These are phyloP conservation scores for Rhynchotus rufescens DNA, from an alignment of 2,797 vertebrate species.

Conservation along the genomic window DNA sequence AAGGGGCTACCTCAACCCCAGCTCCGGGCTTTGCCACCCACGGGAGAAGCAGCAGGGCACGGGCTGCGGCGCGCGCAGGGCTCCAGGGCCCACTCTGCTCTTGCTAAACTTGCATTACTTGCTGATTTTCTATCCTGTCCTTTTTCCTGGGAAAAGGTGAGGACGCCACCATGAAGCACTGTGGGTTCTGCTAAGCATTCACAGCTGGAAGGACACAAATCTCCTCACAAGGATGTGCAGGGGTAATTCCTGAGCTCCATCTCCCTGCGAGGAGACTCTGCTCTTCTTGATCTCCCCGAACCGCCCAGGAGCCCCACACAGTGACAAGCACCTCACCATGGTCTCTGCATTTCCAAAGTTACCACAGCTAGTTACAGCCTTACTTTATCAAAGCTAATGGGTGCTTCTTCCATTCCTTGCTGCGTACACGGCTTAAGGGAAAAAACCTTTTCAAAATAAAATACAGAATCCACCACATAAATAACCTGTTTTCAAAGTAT, in stretches of 20 bases:
- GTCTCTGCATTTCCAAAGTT: not conserved
- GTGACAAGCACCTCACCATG: not conserved
- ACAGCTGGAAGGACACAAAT: not conserved
- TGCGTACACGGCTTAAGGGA: not conserved
- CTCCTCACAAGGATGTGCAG: not conserved
- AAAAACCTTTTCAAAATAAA: not conserved
- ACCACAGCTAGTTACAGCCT: not conserved
- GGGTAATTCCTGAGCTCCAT: not conserved
- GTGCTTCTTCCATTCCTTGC: not conserved
- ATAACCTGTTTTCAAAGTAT: not conserved
- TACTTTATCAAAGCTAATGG: conserved; percentile 35
- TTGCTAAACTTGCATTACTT: too few species aligned
- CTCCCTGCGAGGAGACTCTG: not conserved
- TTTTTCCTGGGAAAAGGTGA: not conserved
- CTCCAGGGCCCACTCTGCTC: not conserved
- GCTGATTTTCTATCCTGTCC: not conserved
- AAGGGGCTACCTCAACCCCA: not conserved
- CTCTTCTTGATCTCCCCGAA: not conserved
- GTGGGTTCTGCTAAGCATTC: not conserved
- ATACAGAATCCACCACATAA: not conserved
- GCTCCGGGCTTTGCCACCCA: not conserved
- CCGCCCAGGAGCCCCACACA: not conserved
- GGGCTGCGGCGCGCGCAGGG: not conserved
- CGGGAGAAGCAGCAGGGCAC: not conserved
- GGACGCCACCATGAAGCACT: not conserved